phyloP scores from a whole-genome alignment of 2,888 invertebrate genomes.

The Anorthoa munda region DNA sequence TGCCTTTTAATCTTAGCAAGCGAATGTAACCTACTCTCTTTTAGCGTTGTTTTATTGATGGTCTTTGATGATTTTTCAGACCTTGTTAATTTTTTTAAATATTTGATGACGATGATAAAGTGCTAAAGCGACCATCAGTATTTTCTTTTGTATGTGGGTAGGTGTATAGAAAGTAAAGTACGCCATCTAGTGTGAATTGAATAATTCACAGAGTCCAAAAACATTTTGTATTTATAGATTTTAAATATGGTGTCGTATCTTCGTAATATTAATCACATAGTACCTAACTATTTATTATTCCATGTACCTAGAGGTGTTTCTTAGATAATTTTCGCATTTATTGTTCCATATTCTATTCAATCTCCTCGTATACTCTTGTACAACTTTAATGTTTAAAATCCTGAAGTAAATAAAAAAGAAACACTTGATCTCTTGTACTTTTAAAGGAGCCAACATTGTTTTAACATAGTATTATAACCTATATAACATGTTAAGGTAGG shows the following conservation, averaged over 20 bases:
- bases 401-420: constrained; percentile 28
- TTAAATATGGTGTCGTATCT: constrained; percentile 57
- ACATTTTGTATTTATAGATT: constrained; percentile 37
- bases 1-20: constrained; percentile 16
- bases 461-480: constrained; percentile 50
- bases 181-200: constrained; percentile 18
- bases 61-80: background rate
- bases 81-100: constrained; percentile 5
- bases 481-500: constrained; percentile 40
- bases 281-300: constrained; percentile 49
- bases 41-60: background rate
- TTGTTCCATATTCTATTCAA: constrained; percentile 39
- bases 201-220: constrained; percentile 21
- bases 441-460: constrained; percentile 60
- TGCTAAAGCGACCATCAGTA: background rate
- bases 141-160: background rate
- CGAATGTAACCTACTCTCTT: background rate
- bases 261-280: constrained; percentile 42
- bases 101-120: background rate
- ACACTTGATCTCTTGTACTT: constrained; percentile 59
- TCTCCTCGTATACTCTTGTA: constrained; percentile 28
- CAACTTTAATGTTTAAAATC: constrained; percentile 29
- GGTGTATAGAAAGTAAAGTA: background rate
- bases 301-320: constrained; percentile 43
- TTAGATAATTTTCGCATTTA: constrained; percentile 48